Evolutionary conservation across 2,113 vertebrate genomes (phyloP), one percentile per base, ranked within the genome.

Genomic region (Bubo scandiacus): DNA sequence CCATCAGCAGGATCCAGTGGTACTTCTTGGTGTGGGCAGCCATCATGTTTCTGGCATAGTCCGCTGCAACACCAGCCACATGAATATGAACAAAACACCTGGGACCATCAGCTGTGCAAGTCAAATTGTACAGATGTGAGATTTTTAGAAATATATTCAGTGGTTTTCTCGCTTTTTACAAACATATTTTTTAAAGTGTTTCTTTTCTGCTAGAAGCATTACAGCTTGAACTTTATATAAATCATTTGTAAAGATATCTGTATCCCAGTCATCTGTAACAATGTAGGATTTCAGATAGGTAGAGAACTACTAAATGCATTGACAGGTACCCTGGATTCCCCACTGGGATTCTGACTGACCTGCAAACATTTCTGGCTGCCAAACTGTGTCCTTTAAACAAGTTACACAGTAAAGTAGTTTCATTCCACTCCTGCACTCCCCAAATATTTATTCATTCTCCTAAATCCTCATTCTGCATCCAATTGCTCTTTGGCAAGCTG

Each of bases 361-460:
- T 55, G 73, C 81, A 87, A 77, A 73, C 8, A 94, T 17, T 25
- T 72, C 49, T 77, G 74, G n/a, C 38, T 91, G 84, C 73, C 52
- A 91, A 43, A 87, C 42, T 2, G 11, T 23, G n/a, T 79, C 57
- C 71, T 82, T 92, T 81, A 94, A 88, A 75, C 43, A 89, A 86
- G 30, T 62, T 61, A 71, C 34, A 75, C 5, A 30, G 70, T n/a
- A 45, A 94, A 94, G 22, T 32, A 71, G 66, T 54, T 36, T 86
- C 45, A 49, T 77, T 88, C 70, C 47, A 91, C 74, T 75, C 25
- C 27, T 90, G 73, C 29, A 45, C 30, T 85, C 66, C 49, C 54
- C 45, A 96, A 94, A 86, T 89, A 95, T 77, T 97, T 96, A 92
- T 62, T 85, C 25, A 10, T 73, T 85, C 79, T 94, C 55, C 54